Percentiles rank a stretch among this genome's conserved stretches.
Evolutionary conservation across 2,113 vertebrate species (phyloP).

Genomic region (Merops nubicus): DNA sequence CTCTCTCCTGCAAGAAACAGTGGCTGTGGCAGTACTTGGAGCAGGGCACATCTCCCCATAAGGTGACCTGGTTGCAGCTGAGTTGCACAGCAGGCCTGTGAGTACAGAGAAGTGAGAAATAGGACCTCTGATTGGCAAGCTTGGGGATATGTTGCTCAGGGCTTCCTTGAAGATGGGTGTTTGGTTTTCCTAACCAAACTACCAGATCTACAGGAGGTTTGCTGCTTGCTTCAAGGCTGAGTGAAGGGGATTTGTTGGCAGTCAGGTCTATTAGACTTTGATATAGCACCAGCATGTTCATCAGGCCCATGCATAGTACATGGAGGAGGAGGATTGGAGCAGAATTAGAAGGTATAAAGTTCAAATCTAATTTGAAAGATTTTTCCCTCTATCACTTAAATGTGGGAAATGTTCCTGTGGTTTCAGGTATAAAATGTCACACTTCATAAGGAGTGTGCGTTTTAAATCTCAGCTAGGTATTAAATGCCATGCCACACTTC

Average conservation of each 20-base stretch:
- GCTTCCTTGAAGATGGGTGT: background rate
- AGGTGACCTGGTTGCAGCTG: background rate
- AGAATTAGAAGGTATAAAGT: slow-evolving; percentile 47
- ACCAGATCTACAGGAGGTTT: background rate
- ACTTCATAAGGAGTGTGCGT: slow-evolving; percentile 30
- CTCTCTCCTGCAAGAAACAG: background rate
- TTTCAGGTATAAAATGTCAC: slow-evolving; percentile 50
- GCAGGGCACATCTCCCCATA: fast-evolving
- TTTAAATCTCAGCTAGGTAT: slow-evolving; percentile 60
- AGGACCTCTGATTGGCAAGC: background rate
- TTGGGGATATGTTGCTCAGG: background rate
- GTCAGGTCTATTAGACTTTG: slow-evolving; percentile 32
- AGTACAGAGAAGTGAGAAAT: background rate
- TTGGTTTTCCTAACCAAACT: background rate
- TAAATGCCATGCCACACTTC: background rate
- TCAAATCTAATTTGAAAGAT: slow-evolving; percentile 54
- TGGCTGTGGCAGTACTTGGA: background rate
- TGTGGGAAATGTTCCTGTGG: slow-evolving; percentile 43
- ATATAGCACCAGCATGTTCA: background rate
- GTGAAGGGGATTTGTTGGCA: slow-evolving; percentile 1
- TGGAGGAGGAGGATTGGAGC: background rate
- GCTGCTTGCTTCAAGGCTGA: slow-evolving; percentile 25
- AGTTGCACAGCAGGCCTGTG: background rate
- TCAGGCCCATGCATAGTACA: background rate
- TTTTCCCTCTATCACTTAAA: slow-evolving; percentile 32